phyloP scores from a whole-genome alignment of 1,140 invertebrate genomes.

The Drosophila kohkoa region DNA sequence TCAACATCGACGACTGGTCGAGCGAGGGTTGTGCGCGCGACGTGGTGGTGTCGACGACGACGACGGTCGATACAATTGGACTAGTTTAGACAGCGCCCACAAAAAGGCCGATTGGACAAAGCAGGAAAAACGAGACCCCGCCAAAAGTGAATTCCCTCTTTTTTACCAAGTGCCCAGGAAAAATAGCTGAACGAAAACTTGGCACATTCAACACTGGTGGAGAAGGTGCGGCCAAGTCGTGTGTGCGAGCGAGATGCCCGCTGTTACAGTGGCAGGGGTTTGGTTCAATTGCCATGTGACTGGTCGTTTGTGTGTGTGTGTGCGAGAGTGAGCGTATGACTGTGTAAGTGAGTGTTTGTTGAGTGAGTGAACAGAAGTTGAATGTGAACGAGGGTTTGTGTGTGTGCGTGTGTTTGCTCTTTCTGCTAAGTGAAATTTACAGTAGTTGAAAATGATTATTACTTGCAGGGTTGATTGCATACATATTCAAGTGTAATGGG shows the following conservation, averaged over 20 bases:
- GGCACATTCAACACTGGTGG: conserved; percentile 56
- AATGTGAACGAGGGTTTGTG: neutral
- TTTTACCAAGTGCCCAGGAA: conserved; percentile 81
- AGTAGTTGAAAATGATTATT: conserved; percentile 30
- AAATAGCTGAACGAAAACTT: conserved; percentile 37
- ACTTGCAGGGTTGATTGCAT: conserved; percentile 12
- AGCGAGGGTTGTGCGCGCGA: conserved; percentile 72
- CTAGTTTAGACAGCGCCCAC: conserved; percentile 79
- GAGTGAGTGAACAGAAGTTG: conserved; percentile 15
- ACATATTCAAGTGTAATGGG: neutral
- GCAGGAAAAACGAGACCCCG: conserved; percentile 84
- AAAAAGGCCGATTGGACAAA: conserved; percentile 82
- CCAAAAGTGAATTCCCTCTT: conserved; percentile 85
- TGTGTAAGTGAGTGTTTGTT: conserved; percentile 20
- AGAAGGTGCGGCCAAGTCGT: conserved; percentile 49
- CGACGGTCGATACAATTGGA: conserved; percentile 47
- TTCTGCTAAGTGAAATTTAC: conserved; percentile 31
- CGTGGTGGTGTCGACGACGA: conserved; percentile 26
- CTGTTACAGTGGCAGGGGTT: conserved; percentile 69
- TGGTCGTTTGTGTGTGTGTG: conserved; percentile 64
- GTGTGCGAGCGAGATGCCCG: conserved; percentile 56
- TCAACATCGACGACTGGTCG: conserved; percentile 67
- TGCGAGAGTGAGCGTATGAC: conserved; percentile 18
- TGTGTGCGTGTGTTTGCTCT: conserved; percentile 41
- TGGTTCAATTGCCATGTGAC: conserved; percentile 69